phyloP scores from a whole-genome alignment of 2,797 vertebrate genomes.

The Argyrosomus regius region DNA sequence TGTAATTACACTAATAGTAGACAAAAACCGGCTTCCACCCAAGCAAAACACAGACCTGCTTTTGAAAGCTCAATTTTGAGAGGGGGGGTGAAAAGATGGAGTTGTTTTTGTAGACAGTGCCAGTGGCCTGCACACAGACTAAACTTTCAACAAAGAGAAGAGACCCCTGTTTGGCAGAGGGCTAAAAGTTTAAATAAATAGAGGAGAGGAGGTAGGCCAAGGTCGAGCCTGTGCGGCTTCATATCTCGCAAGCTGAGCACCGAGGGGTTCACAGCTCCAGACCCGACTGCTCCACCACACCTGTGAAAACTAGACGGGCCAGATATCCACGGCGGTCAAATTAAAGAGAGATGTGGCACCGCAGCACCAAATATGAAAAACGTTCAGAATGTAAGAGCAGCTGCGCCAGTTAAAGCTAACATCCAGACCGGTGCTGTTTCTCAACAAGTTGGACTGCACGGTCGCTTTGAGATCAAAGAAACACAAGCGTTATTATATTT shows the following conservation, averaged over 20 bases:
- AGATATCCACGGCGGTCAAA: slow-evolving; percentile 50
- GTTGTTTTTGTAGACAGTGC: slow-evolving; percentile 66
- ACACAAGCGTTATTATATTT: slow-evolving; percentile 23
- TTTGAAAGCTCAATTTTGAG: slow-evolving; percentile 16
- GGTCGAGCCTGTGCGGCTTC: slow-evolving; percentile 48
- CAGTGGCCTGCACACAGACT: slow-evolving; percentile 73
- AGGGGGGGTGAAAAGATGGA: background rate
- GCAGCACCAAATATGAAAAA: slow-evolving; percentile 16
- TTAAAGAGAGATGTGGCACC: slow-evolving; percentile 57
- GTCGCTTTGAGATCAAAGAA: slow-evolving; percentile 59
- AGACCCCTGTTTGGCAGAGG: slow-evolving; percentile 57
- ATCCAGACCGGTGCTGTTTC: slow-evolving; percentile 48
- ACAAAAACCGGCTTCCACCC: slow-evolving; percentile 19
- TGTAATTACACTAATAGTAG: slow-evolving; percentile 30
- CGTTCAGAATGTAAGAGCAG: slow-evolving; percentile 7
- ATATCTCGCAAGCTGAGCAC: slow-evolving; percentile 24
- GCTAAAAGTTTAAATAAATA: slow-evolving; percentile 77
- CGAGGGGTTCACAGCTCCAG: background rate
- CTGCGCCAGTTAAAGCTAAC: slow-evolving; percentile 39
- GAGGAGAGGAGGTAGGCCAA: slow-evolving; percentile 54
- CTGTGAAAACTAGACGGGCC: slow-evolving; percentile 62
- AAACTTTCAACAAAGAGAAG: slow-evolving; percentile 72
- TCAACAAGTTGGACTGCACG: slow-evolving; percentile 52
- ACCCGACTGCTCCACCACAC: slow-evolving; percentile 52
- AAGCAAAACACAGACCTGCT: slow-evolving; percentile 45